Conservation (phyloP, 2,888 invertebrate genomes). For the Mesochorus sp. region DNA sequence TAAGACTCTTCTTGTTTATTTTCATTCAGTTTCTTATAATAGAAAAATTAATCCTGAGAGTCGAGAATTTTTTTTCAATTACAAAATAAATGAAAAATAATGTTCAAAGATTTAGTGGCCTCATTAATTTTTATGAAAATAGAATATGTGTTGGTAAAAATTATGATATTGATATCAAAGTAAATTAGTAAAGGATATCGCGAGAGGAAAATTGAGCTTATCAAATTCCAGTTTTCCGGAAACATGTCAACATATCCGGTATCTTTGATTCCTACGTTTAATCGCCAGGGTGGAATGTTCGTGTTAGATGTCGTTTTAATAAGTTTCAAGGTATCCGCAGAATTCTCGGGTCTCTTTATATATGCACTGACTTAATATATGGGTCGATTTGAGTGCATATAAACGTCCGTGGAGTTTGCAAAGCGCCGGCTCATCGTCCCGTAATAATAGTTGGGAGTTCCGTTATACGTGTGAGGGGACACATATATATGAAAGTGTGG, state of each 20-base stretch:
- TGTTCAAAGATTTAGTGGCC: no score
- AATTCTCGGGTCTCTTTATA: neutral
- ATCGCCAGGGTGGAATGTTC: neutral
- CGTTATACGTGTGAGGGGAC: neutral
- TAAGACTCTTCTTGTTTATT: no score
- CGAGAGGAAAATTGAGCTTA: constrained; percentile 29
- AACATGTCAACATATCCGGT: neutral
- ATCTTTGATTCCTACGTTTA: neutral
- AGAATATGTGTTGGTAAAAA: no score
- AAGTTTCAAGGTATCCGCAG: constrained; percentile 17
- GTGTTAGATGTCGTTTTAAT: constrained; percentile 26
- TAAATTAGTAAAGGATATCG: no score
- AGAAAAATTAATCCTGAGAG: no score
- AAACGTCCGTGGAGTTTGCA: neutral
- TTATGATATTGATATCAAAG: no score
- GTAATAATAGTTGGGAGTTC: constrained; percentile 15
- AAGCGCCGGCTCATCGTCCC: neutral
- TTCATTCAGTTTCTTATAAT: no score
- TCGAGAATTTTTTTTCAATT: no score
- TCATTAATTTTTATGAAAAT: no score
- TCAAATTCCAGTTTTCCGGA: neutral
- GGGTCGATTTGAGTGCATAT: neutral
- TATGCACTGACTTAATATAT: neutral
- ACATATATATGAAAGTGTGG: neutral
- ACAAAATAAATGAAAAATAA: no score